Conservation (phyloP, 2,888 invertebrate species). For the Nephrotoma guestfalica region DNA sequence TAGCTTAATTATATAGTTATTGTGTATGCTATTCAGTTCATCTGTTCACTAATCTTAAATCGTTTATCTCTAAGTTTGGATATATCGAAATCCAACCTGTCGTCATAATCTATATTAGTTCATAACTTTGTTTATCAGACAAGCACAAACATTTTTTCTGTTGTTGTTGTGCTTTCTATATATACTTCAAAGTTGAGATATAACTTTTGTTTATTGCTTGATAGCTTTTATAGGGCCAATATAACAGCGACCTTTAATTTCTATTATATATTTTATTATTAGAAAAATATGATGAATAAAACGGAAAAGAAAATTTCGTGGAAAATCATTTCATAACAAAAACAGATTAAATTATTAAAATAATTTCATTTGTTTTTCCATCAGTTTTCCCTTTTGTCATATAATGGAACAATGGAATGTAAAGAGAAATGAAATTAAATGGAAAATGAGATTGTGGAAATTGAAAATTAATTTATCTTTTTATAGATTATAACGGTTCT, state of each 20-base stretch:
- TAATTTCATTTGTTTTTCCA: background rate
- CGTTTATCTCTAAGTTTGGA: background rate
- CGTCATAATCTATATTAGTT: background rate
- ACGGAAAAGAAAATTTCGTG: background rate
- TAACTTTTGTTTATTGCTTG: background rate
- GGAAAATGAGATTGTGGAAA: background rate
- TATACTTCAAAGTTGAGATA: background rate
- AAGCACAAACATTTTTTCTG: background rate
- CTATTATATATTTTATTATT: background rate
- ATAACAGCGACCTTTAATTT: background rate
- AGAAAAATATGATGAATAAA: background rate
- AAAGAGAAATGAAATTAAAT: background rate
- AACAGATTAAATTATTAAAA: background rate
- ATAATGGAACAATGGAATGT: background rate
- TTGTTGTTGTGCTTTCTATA: background rate
- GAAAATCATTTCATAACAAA: background rate
- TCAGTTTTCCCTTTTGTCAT: background rate
- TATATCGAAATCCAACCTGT: background rate
- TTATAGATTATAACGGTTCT: too few species aligned
- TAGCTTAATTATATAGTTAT: too few species aligned
- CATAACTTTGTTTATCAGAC: background rate
- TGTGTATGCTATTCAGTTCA: background rate
- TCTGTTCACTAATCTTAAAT: background rate
- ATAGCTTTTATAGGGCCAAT: background rate
- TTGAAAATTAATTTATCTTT: background rate